Base-by-base conservation (phyloP, 35 echinoderm and acorn worm species). In the Ophiothrix spiculata region DNA sequence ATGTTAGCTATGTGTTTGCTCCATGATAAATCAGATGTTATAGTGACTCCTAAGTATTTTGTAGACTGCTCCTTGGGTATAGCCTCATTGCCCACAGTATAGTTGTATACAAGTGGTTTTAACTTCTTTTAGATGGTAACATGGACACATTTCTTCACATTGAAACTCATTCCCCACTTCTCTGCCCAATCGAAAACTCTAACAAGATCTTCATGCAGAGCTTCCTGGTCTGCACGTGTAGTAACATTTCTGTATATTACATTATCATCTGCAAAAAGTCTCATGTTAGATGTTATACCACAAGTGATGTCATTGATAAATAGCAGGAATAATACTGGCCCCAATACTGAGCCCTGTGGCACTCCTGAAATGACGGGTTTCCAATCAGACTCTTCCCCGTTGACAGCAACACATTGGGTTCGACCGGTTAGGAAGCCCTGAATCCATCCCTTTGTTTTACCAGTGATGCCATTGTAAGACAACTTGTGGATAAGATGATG, bases 301-400 rank as follows among this genome's bases (percentile, higher is more conserved):
- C 38, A 4, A 37, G 49, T 25, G 38, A 86, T 54, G 74, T 86
- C 84, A 79, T 86, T 86, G 34, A 77, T 86, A 33, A 33, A 84
- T 14, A 74, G 1, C 8, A 90, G 63, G 56, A 90, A 90, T 32
- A 85, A 39, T 69, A 36, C 74, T 31, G 75, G 80, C 0, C 88
- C 81, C 38, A 90, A 39, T 8, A 90, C 88, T 77, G 45, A 74
- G 29, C 80, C 88, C 64, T 90, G 87, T 2, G 87, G 78, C 17
- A 88, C 78, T 69, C 87, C 87, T 81, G 75, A 80, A 23, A 31
- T 38, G 37, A 82, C 88, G 0, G 49, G 31, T 23, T 14, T 56
- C 74, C 73, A 78, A 1, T 31, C 39, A 34, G 81, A 90, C 13
- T 78, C 37, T 16, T 15, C 42, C 1, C 79, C 42, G 39, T 82